Base-by-base conservation (phyloP, 2,113 vertebrate species). In the Fukomys damarensis region DNA sequence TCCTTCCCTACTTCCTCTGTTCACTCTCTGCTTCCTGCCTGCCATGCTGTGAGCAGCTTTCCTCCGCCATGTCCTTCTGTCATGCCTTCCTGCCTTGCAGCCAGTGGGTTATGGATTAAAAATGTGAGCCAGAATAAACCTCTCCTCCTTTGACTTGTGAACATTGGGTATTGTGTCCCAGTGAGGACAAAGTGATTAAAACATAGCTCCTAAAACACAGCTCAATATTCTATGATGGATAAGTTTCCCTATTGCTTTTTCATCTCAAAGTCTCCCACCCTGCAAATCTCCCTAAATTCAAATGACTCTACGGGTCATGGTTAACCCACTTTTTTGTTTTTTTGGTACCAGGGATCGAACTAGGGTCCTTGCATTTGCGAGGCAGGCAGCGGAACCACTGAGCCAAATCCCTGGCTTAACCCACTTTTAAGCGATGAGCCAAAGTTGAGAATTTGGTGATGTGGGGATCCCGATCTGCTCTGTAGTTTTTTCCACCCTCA, bases 401-500 rank as follows among this genome's bases (percentile, higher is more conserved):
- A n/a, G n/a, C n/a, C n/a, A n/a, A n/a, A n/a, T n/a, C n/a, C n/a
- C n/a, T n/a, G n/a, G n/a, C n/a, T 38, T 59, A 85, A 58, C 5
- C 4, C 12, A 24, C 13, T 52, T 41, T 20, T 10, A 46, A 16
- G 20, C 3, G 24, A 10, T 10, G 35, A 59, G 43, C 41, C 14
- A 5, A 35, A 32, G 26, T 26, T 19, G 46, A 63, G 59, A 32
- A 32, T 14, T 9, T 61, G 14, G 9, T 35, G n/a, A 43, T 0
- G 0, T 3, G 13, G 59, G 24, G 63, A 20, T 0, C 22, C n/a
- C 0, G 1, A 24, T 35, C 56, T 17, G 49, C 83, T 41, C 65
- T 3, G 54, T 0, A 10, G 80, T 32, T 8, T 81, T 63, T 49
- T 32, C 52, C 0, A 0, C 28, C 16, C 20, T 54, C 16, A 5